A percentile compares a stretch with the other conserved stretches of the same genome.
phyloP scores from a whole-genome alignment of 2,113 vertebrate genomes.

The Pelusios castaneus region DNA sequence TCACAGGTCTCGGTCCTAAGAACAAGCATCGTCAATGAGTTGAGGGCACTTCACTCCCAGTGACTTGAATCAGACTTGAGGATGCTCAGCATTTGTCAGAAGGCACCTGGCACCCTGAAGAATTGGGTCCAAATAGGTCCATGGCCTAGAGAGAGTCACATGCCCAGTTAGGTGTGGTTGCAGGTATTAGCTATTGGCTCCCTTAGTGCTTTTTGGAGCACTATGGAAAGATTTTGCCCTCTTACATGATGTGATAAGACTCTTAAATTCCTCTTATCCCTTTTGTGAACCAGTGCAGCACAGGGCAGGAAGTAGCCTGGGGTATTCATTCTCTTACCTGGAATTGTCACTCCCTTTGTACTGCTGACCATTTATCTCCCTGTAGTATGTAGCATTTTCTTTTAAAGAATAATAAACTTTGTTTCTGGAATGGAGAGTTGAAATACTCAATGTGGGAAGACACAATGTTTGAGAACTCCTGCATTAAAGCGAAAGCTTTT shows the following conservation, averaged over 20 bases:
- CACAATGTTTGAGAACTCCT: background rate
- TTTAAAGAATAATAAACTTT: background rate
- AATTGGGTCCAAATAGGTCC: slow-evolving; percentile 1
- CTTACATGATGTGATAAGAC: background rate
- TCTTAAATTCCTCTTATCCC: background rate
- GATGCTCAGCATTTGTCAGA: background rate
- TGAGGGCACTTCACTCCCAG: background rate
- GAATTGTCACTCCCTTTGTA: background rate
- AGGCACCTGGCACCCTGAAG: background rate
- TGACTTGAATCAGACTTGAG: background rate
- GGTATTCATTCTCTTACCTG: background rate
- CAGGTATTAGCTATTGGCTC: background rate
- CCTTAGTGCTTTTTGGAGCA: background rate
- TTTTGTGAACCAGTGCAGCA: background rate
- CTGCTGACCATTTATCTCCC: background rate
- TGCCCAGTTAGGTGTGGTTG: rapidly evolving
- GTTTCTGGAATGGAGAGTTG: background rate
- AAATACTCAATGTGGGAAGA: slow-evolving; percentile 20
- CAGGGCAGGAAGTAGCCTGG: background rate
- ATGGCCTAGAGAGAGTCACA: background rate
- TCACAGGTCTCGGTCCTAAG: background rate
- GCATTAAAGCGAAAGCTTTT: background rate
- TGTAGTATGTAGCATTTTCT: background rate
- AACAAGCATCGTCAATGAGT: background rate
- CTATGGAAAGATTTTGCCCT: background rate